Evolutionary conservation across 2,888 invertebrate genomes (phyloP).

Genomic region (Petrolisthes manimaculis): DNA sequence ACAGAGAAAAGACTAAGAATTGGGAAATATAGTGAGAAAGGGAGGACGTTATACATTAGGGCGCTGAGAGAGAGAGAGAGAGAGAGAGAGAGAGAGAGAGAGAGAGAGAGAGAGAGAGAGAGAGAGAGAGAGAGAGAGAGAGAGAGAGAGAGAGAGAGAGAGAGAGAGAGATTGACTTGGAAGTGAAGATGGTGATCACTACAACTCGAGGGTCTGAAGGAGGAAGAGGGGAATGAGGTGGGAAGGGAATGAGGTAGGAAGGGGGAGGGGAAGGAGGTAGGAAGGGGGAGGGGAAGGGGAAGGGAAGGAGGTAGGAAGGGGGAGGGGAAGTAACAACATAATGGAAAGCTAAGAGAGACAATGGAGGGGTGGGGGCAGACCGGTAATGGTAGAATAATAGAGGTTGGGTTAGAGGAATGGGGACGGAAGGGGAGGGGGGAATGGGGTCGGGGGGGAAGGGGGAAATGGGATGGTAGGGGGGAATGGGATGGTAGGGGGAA

Average conservation of each 20-base stretch:
- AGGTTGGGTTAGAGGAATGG: too few species aligned
- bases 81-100: not conserved
- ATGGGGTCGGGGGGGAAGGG: too few species aligned
- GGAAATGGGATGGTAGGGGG: too few species aligned
- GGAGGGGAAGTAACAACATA: too few species aligned
- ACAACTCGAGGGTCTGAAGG: not conserved
- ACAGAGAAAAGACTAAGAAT: not conserved
- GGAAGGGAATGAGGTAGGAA: not conserved
- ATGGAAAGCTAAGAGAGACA: too few species aligned
- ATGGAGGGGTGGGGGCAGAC: too few species aligned
- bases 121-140: not conserved
- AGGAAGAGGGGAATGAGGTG: not conserved
- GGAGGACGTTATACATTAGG: not conserved
- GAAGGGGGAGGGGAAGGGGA: too few species aligned
- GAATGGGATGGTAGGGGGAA: not conserved
- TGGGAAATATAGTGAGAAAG: not conserved
- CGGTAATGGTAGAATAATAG: too few species aligned
- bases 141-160: not conserved
- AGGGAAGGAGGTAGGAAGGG: too few species aligned
- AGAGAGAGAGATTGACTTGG: not conserved
- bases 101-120: slow-evolving; percentile 26
- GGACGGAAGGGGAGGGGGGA: too few species aligned
- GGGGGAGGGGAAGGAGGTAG: too few species aligned
- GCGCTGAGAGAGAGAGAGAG: not conserved
- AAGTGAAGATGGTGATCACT: not conserved